A percentile compares a stretch with the other conserved stretches of the same genome.
These are phyloP conservation scores for Holocentrus rufus DNA, from an alignment of 2,797 vertebrate species.

Conservation along the genomic window DNA sequence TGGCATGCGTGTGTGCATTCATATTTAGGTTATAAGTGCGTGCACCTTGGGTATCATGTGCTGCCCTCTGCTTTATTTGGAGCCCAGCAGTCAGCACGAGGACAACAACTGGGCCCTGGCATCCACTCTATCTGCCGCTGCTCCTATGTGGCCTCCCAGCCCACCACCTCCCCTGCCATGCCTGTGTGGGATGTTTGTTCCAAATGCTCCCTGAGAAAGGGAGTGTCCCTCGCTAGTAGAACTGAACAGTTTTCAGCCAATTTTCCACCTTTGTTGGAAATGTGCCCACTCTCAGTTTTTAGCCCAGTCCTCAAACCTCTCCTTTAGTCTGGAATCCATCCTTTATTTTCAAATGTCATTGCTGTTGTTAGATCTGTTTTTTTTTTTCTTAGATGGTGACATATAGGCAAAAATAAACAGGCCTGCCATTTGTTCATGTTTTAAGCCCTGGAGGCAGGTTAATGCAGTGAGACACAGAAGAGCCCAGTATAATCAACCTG, in stretches of 20 bases:
- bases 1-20: conserved; percentile 29
- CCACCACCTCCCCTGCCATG: not conserved
- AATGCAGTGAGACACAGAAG: not conserved
- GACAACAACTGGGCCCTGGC: conserved; percentile 58
- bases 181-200: conserved; percentile 48
- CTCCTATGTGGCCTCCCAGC: conserved; percentile 41
- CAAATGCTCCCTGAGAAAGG: conserved; percentile 44
- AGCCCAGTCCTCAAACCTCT: not conserved
- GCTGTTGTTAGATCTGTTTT: not conserved
- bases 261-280: conserved; percentile 20
- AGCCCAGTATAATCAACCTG: conserved; percentile 2
- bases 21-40: conserved; percentile 42
- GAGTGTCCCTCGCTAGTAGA: conserved; percentile 17
- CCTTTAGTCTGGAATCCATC: not conserved
- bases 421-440: too few relatives aligned
- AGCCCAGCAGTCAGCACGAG: conserved; percentile 53
- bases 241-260: conserved; percentile 27
- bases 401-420: too few relatives aligned
- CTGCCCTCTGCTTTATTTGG: conserved; percentile 73
- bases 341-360: conserved; percentile 18
- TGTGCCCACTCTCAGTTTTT: not conserved
- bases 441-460: not conserved
- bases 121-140: conserved; percentile 39
- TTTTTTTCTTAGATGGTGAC: not conserved
- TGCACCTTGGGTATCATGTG: conserved; percentile 64